Base-by-base conservation (phyloP, 1,140 invertebrate species). In the Heliconius hewitsoni region DNA sequence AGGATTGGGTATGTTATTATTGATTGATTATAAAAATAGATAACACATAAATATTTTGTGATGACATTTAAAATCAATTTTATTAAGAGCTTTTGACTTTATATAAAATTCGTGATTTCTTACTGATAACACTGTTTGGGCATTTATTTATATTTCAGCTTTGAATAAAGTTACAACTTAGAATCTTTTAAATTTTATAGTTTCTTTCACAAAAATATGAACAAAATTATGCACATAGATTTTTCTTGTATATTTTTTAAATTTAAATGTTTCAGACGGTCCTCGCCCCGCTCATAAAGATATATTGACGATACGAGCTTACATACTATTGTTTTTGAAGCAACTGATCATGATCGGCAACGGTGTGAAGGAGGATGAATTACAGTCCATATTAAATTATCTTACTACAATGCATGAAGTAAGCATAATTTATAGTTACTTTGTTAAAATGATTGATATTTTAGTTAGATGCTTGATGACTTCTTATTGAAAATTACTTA, bases 361-460 rank as follows among this genome's bases (percentile, higher is more conserved):
- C 89, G 99, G 99, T 16, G 98, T 99, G 42, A 98, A 99, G 92
- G 99, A 99, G 86, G 99, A 99, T 93, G 99, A 99, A 94, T 95
- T 99, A 34, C 99, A 99, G 94, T 98, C 98, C 80, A 98, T 99
- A 89, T 96, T 99, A 9, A 99, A 99, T 95, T 99, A 99, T 93
- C 95, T 99, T 77, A 98, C 98, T 50, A 99, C 98, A 73, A 98
- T 99, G 95, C 97, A 99, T 93, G 98, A 99, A 96, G 98, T 98
- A 95, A 83, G 85, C 55, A 23, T 11, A 57, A 23, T 23, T 57
- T 23, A 52, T 52, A 19, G 1, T 19, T 19, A 52, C 19, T 16
- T 16, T 16, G 42, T 16, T 13, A 13, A 46, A 46, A 46, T 46
- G 4, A 13, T 46, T 46, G 42, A 46, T 46, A 1, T 4, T 46